Evolutionary conservation across 2,888 invertebrate species (phyloP).

Genomic region (Sphaerophoria rueppellii): DNA sequence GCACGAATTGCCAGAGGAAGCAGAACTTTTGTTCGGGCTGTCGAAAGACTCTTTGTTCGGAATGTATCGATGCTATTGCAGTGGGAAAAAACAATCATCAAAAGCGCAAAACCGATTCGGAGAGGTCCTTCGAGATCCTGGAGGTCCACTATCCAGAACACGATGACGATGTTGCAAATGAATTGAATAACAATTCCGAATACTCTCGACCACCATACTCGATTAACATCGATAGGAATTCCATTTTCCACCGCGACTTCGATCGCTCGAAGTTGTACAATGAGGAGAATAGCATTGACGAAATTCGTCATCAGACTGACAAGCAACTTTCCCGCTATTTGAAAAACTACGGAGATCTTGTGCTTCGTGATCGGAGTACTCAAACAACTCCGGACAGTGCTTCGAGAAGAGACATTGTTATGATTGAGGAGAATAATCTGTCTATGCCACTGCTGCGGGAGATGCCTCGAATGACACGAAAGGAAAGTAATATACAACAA

Average conservation of each 20-base stretch:
- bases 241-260: slow-evolving; percentile 78
- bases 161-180: slow-evolving; percentile 74
- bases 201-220: slow-evolving; percentile 75
- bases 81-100: slow-evolving; percentile 75
- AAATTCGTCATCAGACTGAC: slow-evolving; percentile 78
- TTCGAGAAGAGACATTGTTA: slow-evolving; percentile 78
- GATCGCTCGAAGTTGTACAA: slow-evolving; percentile 67
- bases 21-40: slow-evolving; percentile 80
- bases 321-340: slow-evolving; percentile 78
- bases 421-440: slow-evolving; percentile 81
- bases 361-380: slow-evolving; percentile 78
- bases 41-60: slow-evolving; percentile 78
- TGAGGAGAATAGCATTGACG: slow-evolving; percentile 77
- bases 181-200: slow-evolving; percentile 52
- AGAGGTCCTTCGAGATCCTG: slow-evolving; percentile 74
- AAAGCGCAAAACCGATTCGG: slow-evolving; percentile 72
- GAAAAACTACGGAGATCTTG: slow-evolving; percentile 80
- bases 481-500: slow-evolving; percentile 71
- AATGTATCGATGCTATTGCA: slow-evolving; percentile 79
- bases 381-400: slow-evolving; percentile 78
- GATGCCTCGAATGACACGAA: slow-evolving; percentile 81
- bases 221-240: slow-evolving; percentile 78
- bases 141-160: slow-evolving; percentile 66
- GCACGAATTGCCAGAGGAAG: slow-evolving; percentile 78
- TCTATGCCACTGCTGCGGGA: slow-evolving; percentile 86